These are phyloP conservation scores for Crepidodera aurea DNA, from an alignment of 2,888 invertebrate species.

Conservation along the genomic window DNA sequence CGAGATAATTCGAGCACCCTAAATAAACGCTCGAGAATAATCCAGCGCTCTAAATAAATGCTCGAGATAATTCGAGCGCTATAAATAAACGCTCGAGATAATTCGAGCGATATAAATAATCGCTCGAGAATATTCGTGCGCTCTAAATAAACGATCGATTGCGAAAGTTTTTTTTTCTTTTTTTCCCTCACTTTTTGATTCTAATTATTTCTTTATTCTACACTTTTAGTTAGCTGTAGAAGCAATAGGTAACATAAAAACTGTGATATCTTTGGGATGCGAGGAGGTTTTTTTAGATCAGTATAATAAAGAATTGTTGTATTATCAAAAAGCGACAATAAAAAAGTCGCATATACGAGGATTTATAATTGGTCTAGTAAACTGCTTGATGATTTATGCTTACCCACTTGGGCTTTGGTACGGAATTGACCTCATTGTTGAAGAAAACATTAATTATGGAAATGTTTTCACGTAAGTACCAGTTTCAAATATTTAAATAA, in stretches of 20 bases:
- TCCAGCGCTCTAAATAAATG: no score
- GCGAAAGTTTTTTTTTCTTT: no score
- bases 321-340: slow-evolving; percentile 68
- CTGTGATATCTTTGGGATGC: slow-evolving; percentile 75
- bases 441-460: slow-evolving; percentile 66
- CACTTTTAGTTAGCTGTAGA: slow-evolving; percentile 73
- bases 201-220: no score
- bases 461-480: slow-evolving; percentile 73
- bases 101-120: no score
- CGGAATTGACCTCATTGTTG: slow-evolving; percentile 72
- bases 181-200: no score
- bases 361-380: slow-evolving; percentile 72
- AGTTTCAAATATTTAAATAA: neutral
- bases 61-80: no score
- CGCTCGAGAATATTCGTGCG: no score
- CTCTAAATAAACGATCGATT: no score
- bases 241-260: slow-evolving; percentile 77
- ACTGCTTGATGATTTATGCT: slow-evolving; percentile 73
- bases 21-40: no score
- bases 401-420: slow-evolving; percentile 76
- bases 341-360: slow-evolving; percentile 71
- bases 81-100: no score
- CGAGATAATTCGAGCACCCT: no score
- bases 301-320: slow-evolving; percentile 68
- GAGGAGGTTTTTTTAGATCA: slow-evolving; percentile 71